A percentile compares a stretch with the other conserved stretches of the same genome.
Conservation (phyloP, 2,888 invertebrate species). For the Hemithea aestivaria region DNA sequence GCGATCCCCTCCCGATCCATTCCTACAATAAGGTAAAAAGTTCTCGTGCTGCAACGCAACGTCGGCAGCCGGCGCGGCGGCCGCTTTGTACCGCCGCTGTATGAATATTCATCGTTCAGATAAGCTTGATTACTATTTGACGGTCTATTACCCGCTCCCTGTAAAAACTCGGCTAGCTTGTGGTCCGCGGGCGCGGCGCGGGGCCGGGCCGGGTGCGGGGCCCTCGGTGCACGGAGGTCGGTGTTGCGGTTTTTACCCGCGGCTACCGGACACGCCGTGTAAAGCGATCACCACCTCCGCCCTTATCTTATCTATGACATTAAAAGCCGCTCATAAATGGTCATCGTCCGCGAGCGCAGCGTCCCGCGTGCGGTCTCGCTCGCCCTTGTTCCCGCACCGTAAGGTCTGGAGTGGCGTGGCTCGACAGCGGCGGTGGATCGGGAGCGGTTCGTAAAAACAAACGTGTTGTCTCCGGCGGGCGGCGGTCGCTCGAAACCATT, state of each 20-base stretch:
- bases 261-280: constrained; percentile 22
- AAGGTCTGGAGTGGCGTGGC: constrained; percentile 7
- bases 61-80: constrained; percentile 1
- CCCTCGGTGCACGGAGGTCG: constrained; percentile 12
- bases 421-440: neutral
- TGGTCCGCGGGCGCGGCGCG: constrained; percentile 14
- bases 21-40: constrained; percentile 14
- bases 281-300: constrained; percentile 29
- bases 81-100: constrained; percentile 5
- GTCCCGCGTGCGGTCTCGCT: neutral
- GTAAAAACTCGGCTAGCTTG: constrained; percentile 15
- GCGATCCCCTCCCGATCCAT: constrained; percentile 9
- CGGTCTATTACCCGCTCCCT: constrained; percentile 14
- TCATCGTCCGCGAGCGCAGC: constrained; percentile 13
- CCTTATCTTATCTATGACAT: constrained; percentile 55
- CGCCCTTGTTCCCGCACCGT: neutral
- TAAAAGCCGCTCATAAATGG: constrained; percentile 41
- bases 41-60: neutral
- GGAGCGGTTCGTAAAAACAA: constrained; percentile 39
- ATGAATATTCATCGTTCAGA: constrained; percentile 12
- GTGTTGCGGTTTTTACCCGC: constrained; percentile 13
- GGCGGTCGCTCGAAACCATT: constrained; percentile 36
- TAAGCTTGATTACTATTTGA: constrained; percentile 14
- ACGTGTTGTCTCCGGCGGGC: constrained; percentile 35
- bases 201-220: constrained; percentile 14